A percentile compares a stretch with the other conserved stretches of the same genome.
Evolutionary conservation across 35 echinoderm and acorn worm species (phyloP).

Genomic region (Holothuria glaberrima): DNA sequence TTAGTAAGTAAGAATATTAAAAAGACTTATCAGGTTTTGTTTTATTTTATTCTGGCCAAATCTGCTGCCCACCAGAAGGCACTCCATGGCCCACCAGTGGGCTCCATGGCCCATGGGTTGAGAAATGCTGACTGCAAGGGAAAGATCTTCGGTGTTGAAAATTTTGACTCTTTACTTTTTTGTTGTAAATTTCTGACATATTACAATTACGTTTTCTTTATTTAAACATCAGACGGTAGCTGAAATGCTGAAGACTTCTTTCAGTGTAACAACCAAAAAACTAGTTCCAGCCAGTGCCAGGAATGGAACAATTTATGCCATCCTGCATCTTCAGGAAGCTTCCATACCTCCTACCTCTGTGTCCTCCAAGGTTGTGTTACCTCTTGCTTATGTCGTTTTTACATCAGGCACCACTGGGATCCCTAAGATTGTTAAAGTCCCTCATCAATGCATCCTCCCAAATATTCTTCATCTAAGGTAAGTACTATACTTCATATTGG

Average conservation of each 20-base stretch:
- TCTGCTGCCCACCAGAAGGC: too few species aligned
- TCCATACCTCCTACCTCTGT: neutral
- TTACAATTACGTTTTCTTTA: neutral
- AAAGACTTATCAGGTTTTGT: too few species aligned
- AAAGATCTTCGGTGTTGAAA: too few species aligned
- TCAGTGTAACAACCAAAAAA: neutral
- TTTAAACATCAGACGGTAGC: neutral
- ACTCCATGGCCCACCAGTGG: too few species aligned
- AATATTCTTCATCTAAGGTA: slow-evolving; percentile 88
- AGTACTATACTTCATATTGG: too few species aligned
- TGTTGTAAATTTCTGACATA: neutral
- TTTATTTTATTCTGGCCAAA: too few species aligned
- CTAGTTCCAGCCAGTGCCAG: neutral
- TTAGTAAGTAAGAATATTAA: too few species aligned
- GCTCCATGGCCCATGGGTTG: too few species aligned
- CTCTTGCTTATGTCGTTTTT: slow-evolving; percentile 87
- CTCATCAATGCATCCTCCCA: slow-evolving; percentile 87
- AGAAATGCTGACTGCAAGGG: too few species aligned
- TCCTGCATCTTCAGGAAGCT: neutral
- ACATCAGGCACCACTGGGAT: slow-evolving; percentile 91
- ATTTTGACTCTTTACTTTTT: too few species aligned
- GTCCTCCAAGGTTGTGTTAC: neutral
- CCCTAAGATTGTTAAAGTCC: slow-evolving; percentile 87
- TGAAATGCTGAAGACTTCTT: slow-evolving; percentile 24
- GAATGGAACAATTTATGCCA: neutral